phyloP scores from a whole-genome alignment of 2,797 vertebrate genomes.

The Manis pentadactyla region DNA sequence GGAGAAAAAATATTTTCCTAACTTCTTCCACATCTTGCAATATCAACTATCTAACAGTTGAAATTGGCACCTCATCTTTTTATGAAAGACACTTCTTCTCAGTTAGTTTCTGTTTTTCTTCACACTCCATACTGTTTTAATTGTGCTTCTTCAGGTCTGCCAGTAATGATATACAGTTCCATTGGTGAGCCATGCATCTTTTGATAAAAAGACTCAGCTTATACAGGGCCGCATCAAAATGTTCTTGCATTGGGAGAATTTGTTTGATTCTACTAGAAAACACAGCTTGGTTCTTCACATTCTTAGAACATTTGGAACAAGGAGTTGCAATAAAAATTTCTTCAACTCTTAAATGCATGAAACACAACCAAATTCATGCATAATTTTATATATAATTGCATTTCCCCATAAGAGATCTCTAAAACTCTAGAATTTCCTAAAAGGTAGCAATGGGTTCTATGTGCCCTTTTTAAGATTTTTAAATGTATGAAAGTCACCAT shows the following conservation, averaged over 20 bases:
- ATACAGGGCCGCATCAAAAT: not conserved
- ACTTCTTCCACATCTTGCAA: not conserved
- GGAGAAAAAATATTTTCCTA: not conserved
- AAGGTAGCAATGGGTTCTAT: not conserved
- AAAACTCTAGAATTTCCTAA: constrained; percentile 13
- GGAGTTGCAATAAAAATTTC: not conserved
- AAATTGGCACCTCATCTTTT: not conserved
- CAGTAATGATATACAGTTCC: not conserved
- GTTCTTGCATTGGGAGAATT: not conserved
- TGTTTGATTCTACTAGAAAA: constrained; percentile 22
- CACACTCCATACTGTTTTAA: not conserved
- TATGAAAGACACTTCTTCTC: not conserved
- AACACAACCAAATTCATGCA: not conserved
- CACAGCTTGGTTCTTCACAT: constrained; percentile 1
- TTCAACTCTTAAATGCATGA: not conserved
- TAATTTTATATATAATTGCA: not conserved
- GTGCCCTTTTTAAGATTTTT: constrained; percentile 47
- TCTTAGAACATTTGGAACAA: not conserved
- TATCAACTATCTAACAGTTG: constrained; percentile 24
- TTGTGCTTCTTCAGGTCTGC: not conserved
- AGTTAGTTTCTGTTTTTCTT: constrained; percentile 14
- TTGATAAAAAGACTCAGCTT: constrained; percentile 11
- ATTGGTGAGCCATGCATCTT: not conserved
- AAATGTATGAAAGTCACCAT: not conserved
- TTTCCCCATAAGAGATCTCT: not conserved